A percentile compares a stretch with the other conserved stretches of the same genome.
phyloP scores from a whole-genome alignment of 2,888 invertebrate species.

The Standfussiana lucernea region DNA sequence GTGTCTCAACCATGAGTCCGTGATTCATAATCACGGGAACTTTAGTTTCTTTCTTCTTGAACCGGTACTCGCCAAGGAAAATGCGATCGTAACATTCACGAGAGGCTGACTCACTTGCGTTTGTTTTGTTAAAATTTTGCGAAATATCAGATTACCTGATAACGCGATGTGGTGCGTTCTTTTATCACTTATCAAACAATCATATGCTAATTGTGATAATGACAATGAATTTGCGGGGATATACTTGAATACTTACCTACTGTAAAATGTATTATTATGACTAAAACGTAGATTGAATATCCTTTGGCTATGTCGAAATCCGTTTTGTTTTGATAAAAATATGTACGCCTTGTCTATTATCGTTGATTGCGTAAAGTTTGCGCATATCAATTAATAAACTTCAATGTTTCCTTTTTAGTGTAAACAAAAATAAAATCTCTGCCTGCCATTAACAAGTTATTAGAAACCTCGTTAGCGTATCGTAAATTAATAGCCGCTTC shows the following conservation, averaged over 20 bases:
- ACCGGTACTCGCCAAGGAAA: constrained; percentile 59
- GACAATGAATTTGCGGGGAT: constrained; percentile 3
- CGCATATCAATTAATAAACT: neutral
- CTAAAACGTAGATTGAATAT: neutral
- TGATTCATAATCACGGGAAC: constrained; percentile 39
- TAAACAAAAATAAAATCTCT: constrained; percentile 4
- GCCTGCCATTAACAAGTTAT: constrained; percentile 3
- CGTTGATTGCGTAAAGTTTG: constrained; percentile 3
- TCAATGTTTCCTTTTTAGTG: neutral
- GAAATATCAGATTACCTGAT: constrained; percentile 48
- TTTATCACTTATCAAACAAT: constrained; percentile 44
- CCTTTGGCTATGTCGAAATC: neutral
- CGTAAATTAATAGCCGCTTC: constrained; percentile 40
- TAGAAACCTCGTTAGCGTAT: constrained; percentile 48
- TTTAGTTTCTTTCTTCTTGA: constrained; percentile 51
- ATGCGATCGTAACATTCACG: constrained; percentile 32
- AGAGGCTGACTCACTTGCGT: constrained; percentile 50
- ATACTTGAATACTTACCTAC: constrained; percentile 3
- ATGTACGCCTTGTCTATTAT: neutral
- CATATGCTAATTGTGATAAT: constrained; percentile 53
- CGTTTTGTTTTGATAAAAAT: neutral
- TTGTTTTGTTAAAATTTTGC: constrained; percentile 47
- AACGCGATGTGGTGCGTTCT: constrained; percentile 4
- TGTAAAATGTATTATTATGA: neutral
- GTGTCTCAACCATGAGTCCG: constrained; percentile 42